phyloP scores from a whole-genome alignment of 2,888 invertebrate species.

The Microdon myrmicae region DNA sequence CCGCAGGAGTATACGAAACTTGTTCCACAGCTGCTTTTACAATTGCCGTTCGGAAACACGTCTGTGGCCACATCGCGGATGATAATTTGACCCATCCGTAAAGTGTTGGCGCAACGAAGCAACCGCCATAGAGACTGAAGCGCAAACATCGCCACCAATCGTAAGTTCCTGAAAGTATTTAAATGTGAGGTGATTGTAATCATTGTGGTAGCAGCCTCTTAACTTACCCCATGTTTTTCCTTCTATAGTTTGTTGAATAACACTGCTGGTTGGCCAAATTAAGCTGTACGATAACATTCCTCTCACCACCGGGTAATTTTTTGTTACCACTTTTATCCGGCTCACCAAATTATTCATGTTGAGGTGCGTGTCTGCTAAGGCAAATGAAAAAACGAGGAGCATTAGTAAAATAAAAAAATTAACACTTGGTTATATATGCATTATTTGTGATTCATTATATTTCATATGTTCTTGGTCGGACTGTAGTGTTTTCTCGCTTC shows the following conservation, averaged over 20 bases:
- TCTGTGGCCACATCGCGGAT: conserved; percentile 80
- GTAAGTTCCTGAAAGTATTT: conserved; percentile 67
- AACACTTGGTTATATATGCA: not conserved
- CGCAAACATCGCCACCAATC: conserved; percentile 77
- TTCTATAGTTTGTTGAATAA: conserved; percentile 78
- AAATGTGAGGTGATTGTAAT: not conserved
- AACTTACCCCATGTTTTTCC: conserved; percentile 73
- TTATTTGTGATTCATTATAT: no score
- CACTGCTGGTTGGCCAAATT: conserved; percentile 79
- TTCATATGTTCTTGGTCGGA: no score
- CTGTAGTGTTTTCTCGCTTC: no score
- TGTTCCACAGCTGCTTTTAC: conserved; percentile 82
- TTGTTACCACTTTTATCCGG: conserved; percentile 58
- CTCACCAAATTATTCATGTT: conserved; percentile 54
- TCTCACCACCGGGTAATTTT: conserved; percentile 64
- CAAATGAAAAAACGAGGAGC: no score
- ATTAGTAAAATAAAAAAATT: no score
- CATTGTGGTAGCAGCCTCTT: no score
- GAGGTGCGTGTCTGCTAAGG: not conserved
- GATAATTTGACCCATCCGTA: conserved; percentile 83
- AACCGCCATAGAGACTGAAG: conserved; percentile 82
- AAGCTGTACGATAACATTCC: conserved; percentile 79
- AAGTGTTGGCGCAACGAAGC: conserved; percentile 83
- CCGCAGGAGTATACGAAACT: conserved; percentile 79
- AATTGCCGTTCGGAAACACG: conserved; percentile 75